Conservation (phyloP, 1,140 invertebrate genomes). For the Ostrea denselamellosa region DNA sequence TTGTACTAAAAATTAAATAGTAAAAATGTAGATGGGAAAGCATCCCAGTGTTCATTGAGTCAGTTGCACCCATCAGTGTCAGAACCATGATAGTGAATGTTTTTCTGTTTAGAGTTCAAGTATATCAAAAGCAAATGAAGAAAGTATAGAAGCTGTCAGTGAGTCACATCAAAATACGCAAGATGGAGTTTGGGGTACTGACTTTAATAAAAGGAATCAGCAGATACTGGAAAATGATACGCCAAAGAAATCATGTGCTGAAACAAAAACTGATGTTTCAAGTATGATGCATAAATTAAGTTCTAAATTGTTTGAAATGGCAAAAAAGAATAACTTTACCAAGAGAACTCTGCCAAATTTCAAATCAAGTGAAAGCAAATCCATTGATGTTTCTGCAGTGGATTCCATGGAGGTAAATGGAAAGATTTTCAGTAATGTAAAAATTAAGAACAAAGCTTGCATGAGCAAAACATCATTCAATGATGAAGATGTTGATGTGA, state of each 20-base stretch:
- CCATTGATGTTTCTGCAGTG: neutral
- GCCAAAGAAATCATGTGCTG: neutral
- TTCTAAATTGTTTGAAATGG: slow-evolving; percentile 23
- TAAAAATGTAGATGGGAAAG: too few relatives aligned
- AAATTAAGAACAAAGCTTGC: neutral
- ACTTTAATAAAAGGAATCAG: neutral
- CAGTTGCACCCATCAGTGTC: neutral
- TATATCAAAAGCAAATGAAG: neutral
- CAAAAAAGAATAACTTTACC: neutral
- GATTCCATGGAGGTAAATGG: neutral
- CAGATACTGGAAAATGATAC: neutral
- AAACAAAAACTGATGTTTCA: slow-evolving; percentile 11
- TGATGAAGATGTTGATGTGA: slow-evolving; percentile 42
- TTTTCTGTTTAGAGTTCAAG: neutral
- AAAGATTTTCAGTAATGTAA: neutral
- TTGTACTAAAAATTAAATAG: too few relatives aligned
- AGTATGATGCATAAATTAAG: slow-evolving; percentile 9
- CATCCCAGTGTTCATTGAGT: neutral
- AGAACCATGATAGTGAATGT: too few relatives aligned
- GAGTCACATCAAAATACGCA: neutral
- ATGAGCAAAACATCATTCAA: neutral
- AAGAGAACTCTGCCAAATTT: neutral
- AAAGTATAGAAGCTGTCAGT: neutral
- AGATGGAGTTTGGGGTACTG: slow-evolving; percentile 16
- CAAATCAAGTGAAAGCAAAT: neutral